Conservation (phyloP, 2,113 vertebrate species). For the Sapajus apella region DNA sequence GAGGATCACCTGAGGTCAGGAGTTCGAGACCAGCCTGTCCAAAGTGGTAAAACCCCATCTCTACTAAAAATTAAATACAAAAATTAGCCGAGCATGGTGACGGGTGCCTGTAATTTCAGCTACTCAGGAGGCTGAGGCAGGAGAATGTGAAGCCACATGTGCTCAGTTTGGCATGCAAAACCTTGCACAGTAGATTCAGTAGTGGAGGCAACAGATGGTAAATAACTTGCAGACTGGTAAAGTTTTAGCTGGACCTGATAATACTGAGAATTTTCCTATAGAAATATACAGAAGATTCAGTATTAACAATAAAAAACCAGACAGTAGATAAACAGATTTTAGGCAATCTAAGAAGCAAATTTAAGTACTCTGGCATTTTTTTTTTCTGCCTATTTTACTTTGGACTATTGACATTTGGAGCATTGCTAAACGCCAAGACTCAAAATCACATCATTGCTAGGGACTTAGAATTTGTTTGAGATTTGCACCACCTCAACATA, state of each 20-base stretch:
- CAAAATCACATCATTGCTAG: background rate
- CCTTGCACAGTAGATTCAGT: background rate
- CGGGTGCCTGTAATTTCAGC: too few relatives aligned
- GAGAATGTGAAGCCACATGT: too few relatives aligned
- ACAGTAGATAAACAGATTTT: background rate
- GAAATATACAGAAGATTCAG: background rate
- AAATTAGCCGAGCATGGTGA: too few relatives aligned
- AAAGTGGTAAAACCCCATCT: too few relatives aligned
- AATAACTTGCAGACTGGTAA: background rate
- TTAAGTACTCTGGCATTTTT: background rate
- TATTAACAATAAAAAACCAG: background rate
- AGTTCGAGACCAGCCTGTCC: too few relatives aligned
- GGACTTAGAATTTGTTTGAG: background rate
- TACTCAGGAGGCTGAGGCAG: too few relatives aligned
- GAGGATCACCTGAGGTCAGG: too few relatives aligned
- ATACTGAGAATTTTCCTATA: background rate
- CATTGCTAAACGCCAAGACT: background rate
- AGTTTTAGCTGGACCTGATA: background rate
- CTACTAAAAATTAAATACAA: too few relatives aligned
- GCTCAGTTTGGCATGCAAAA: background rate
- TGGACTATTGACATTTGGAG: background rate
- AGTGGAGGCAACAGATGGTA: background rate
- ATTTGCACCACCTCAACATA: background rate
- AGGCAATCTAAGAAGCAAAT: background rate
- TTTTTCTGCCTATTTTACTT: background rate